Conservation (phyloP, 2,113 vertebrate species). For the Megaceryle torquata region DNA sequence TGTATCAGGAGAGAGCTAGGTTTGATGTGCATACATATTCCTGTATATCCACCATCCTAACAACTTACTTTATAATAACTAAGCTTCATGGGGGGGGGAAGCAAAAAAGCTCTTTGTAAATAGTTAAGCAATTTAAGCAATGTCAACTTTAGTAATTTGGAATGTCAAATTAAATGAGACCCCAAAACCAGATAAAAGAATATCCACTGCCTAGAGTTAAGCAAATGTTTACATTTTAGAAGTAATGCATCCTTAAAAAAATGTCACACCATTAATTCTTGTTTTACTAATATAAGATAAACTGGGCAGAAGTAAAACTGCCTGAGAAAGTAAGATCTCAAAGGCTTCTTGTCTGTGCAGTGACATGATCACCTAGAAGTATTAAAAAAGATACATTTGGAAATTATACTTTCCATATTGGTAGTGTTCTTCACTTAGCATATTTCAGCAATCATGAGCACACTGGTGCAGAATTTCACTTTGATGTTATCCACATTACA, state of each 20-base stretch:
- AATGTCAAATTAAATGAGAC: neutral
- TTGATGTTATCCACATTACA: neutral
- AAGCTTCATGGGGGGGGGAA: neutral
- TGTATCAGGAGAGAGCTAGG: neutral
- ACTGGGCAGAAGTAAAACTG: neutral
- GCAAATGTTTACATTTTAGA: neutral
- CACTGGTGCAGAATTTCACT: neutral
- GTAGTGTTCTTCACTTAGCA: neutral
- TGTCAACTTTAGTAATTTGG: neutral
- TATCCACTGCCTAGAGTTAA: neutral
- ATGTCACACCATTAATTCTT: neutral
- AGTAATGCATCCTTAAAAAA: neutral
- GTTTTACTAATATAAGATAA: neutral
- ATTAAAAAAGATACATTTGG: neutral
- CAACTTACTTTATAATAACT: neutral
- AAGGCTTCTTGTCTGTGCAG: neutral
- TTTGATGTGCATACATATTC: neutral
- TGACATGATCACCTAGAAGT: neutral
- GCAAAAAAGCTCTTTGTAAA: no score
- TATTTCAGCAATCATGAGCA: neutral
- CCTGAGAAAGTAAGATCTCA: neutral
- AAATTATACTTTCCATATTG: neutral
- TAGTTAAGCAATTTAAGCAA: no score
- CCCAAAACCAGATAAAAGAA: neutral
- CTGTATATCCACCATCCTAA: neutral